Evolutionary conservation across 2,888 invertebrate genomes (phyloP).

Genomic region (Orthosia cruda): DNA sequence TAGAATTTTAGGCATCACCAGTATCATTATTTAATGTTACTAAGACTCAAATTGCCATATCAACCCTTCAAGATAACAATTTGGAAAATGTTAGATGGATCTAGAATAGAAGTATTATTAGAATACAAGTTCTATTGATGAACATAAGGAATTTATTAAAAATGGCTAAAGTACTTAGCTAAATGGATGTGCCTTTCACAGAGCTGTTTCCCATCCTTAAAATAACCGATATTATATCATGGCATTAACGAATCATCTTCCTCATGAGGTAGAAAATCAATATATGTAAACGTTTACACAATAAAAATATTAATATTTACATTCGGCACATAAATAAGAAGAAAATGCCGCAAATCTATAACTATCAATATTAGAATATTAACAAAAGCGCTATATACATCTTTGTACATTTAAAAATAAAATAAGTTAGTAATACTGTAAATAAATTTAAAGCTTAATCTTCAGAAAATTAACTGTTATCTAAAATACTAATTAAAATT

Average conservation of each 20-base stretch:
- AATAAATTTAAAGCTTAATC: constrained; percentile 89
- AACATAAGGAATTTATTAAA: not conserved
- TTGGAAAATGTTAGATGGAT: not conserved
- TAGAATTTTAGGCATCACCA: not conserved
- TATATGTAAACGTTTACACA: constrained; percentile 75
- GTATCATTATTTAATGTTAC: not conserved
- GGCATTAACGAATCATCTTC: constrained; percentile 75
- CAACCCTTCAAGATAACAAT: not conserved
- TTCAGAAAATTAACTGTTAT: constrained; percentile 75
- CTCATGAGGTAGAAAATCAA: constrained; percentile 90
- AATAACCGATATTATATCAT: constrained; percentile 65
- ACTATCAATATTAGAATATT: constrained; percentile 70
- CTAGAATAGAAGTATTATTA: too few relatives aligned
- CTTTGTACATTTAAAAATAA: constrained; percentile 86
- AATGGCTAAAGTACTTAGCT: too few relatives aligned
- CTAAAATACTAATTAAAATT: constrained; percentile 73
- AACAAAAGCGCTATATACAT: constrained; percentile 87
- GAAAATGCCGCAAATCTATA: constrained; percentile 61
- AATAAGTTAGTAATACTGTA: constrained; percentile 92
- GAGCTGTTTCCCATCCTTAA: constrained; percentile 39
- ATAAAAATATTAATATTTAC: constrained; percentile 70
- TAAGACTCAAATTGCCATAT: not conserved
- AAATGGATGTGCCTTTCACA: too few relatives aligned
- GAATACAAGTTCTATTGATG: not conserved
- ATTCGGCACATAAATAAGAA: constrained; percentile 69